Evolutionary conservation across 1,140 invertebrate species (phyloP), one percentile per base, ranked within the genome.

Genomic region (Episyrphus balteatus): DNA sequence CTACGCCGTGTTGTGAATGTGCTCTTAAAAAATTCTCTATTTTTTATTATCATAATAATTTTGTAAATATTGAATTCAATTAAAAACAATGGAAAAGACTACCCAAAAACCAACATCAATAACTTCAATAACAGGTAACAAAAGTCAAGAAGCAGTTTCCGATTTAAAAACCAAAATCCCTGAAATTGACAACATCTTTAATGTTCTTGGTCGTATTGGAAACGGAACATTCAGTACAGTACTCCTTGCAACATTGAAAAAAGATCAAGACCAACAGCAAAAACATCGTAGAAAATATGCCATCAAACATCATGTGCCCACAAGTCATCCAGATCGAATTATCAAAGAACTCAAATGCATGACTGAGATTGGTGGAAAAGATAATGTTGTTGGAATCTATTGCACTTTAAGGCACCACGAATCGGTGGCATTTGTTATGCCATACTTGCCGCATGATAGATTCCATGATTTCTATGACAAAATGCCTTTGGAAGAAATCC

Each of bases 361-460:
- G 44, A 78, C 82, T 52, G 75, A 85, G 49, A 85, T 92, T 57
- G 88, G 88, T 7, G 90, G 90, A 6, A 74, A 71, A 49, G 76
- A 88, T 61, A 84, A 95, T 76, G 80, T 93, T 31, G 86, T 88
- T 57, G 83, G 82, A 40, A 74, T 92, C 44, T 77, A 86, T 55
- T 73, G 86, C 42, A 91, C 86, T 63, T 68, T 92, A 34, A 74
- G 89, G 49, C 76, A 84, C 52, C 73, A 77, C 49, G 86, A 90
- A 52, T 83, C 87, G 53, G 80, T 92, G 49, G 84, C 88, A 33
- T 88, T 94, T 70, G 78, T 92, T 33, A 93, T 95, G 90, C 88
- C 88, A 17, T 90, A 85, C 68, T 82, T 93, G 74, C 78, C 77
- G 48, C 90, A 94, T 66, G 66, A 66, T 51, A 58, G 55, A 43